phyloP scores from a whole-genome alignment of 2,113 vertebrate genomes.

The Prietella phreatophila region DNA sequence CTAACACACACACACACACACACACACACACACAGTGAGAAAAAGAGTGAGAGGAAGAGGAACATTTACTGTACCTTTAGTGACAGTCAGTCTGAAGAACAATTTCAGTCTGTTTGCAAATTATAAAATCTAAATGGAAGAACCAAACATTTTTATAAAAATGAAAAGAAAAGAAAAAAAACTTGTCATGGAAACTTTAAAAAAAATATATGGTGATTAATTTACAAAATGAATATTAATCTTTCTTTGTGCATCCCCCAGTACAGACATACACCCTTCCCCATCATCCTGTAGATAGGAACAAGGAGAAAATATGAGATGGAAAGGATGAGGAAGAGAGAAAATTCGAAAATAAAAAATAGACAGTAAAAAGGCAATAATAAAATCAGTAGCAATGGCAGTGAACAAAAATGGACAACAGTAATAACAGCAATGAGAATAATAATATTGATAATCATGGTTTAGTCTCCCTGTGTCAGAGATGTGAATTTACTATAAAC shows the following conservation, averaged over 20 bases:
- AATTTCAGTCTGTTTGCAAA: background rate
- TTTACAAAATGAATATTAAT: background rate
- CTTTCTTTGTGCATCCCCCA: background rate
- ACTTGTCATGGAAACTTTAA: no score
- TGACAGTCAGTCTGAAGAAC: background rate
- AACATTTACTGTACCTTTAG: background rate
- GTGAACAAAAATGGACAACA: background rate
- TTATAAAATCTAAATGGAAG: background rate
- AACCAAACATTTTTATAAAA: background rate
- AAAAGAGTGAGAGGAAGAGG: background rate
- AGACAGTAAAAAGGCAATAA: background rate
- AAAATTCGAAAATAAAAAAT: background rate
- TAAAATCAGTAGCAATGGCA: background rate
- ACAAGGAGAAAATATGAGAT: background rate
- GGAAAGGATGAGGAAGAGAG: background rate
- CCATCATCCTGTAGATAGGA: background rate
- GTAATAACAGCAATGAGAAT: background rate
- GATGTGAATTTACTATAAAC: background rate
- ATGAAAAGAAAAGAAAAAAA: background rate
- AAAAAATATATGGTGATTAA: background rate
- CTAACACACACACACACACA: slow-evolving; percentile 64
- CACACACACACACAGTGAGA: background rate
- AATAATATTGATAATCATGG: background rate
- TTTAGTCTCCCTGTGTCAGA: background rate
- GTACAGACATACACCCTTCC: background rate